A percentile compares a stretch with the other conserved stretches of the same genome.
Conservation (phyloP, 2,888 invertebrate genomes). For the Zhengitettix transpicula region DNA sequence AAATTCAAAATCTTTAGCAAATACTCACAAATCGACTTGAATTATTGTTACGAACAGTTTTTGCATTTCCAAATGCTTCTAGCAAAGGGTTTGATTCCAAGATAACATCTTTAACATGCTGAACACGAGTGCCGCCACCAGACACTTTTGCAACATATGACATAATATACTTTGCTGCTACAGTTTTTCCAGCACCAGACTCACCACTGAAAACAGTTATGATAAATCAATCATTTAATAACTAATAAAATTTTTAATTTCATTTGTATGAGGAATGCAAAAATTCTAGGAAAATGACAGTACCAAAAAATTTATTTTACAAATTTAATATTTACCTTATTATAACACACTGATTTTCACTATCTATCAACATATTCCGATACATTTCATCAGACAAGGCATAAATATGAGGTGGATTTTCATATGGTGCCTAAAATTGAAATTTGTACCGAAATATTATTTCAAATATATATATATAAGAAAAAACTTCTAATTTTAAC, state of each 20-base stretch:
- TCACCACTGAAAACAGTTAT: constrained; percentile 33
- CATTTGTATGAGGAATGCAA: too few species aligned
- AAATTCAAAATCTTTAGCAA: background rate
- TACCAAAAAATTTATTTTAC: too few species aligned
- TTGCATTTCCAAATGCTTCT: constrained; percentile 52
- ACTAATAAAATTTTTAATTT: too few species aligned
- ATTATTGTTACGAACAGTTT: constrained; percentile 48
- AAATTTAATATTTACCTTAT: constrained; percentile 33
- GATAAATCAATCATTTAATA: background rate
- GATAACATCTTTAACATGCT: constrained; percentile 47
- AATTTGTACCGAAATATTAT: constrained; percentile 1
- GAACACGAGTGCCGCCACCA: constrained; percentile 43
- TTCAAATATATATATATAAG: too few species aligned
- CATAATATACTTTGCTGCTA: constrained; percentile 50
- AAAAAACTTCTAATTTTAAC: too few species aligned
- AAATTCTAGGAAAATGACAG: too few species aligned
- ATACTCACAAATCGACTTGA: constrained; percentile 45
- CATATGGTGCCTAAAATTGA: constrained; percentile 40
- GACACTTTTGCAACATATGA: constrained; percentile 43
- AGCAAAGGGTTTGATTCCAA: constrained; percentile 48
- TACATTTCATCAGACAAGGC: constrained; percentile 54
- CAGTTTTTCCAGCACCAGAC: constrained; percentile 51
- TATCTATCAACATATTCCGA: constrained; percentile 50
- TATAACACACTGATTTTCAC: constrained; percentile 52
- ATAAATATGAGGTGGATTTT: constrained; percentile 53